Conservation (phyloP, 2,797 vertebrate species). For the Sebastes variabilis region DNA sequence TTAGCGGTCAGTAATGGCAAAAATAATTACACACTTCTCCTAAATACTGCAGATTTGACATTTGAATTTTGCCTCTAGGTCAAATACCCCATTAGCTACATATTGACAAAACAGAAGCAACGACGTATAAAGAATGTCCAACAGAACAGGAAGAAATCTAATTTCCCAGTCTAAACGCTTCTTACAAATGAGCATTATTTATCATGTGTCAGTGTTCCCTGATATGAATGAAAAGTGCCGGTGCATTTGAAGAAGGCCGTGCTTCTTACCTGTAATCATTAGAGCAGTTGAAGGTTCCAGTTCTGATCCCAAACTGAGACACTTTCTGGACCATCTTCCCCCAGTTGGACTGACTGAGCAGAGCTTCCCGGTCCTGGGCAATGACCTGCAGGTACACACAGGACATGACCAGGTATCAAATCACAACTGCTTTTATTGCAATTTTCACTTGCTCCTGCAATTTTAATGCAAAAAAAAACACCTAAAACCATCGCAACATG, state of each 20-base stretch:
- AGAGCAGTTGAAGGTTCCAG: conserved; percentile 97
- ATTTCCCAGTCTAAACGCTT: not conserved
- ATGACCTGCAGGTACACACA: conserved; percentile 85
- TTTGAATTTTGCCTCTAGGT: not conserved
- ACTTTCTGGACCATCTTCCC: conserved; percentile 98
- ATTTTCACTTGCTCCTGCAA: too few species aligned
- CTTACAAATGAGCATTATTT: not conserved
- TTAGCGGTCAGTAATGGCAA: not conserved
- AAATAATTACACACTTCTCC: not conserved
- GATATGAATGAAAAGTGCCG: not conserved
- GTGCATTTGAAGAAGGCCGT: not conserved
- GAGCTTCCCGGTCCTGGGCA: conserved; percentile 90
- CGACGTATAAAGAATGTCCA: not conserved
- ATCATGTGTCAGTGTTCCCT: not conserved
- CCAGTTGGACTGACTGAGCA: conserved; percentile 93
- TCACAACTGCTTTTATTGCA: too few species aligned
- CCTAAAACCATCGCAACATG: too few species aligned
- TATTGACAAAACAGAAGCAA: not conserved
- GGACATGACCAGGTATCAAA: not conserved
- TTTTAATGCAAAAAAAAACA: too few species aligned
- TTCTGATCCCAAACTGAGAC: conserved; percentile 95
- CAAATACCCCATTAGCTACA: not conserved
- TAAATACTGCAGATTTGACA: not conserved
- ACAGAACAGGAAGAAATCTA: not conserved
- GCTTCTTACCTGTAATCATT: conserved; percentile 89